phyloP scores from a whole-genome alignment of 2,113 vertebrate species.

The Tichodroma muraria region DNA sequence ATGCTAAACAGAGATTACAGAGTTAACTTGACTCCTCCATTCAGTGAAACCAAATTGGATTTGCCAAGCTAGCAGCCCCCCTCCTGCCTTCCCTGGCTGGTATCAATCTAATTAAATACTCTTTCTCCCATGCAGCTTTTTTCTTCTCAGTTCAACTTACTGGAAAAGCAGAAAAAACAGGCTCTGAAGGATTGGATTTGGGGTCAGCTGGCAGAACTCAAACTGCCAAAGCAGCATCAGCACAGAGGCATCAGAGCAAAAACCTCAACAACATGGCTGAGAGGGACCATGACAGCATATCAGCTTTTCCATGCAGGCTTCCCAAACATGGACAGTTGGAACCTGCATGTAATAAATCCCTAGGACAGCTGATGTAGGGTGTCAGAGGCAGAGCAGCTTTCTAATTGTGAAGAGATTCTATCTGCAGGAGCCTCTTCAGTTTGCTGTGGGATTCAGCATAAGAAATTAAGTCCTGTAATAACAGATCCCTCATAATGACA shows the following conservation, averaged over 20 bases:
- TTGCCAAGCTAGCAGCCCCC: not conserved
- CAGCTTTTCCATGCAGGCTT: not conserved
- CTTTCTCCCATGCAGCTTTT: not conserved
- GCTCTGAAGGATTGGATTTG: not conserved
- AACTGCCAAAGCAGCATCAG: not conserved
- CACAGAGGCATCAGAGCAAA: not conserved
- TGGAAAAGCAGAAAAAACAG: not conserved
- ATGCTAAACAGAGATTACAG: not conserved
- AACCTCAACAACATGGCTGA: accelerated
- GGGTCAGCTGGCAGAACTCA: not conserved
- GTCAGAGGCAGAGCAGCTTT: not conserved
- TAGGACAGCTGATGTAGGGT: not conserved
- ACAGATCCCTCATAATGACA: not conserved
- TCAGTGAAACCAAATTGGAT: conserved; percentile 34
- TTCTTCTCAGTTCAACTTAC: not conserved
- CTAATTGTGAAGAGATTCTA: not conserved
- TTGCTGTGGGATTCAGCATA: not conserved
- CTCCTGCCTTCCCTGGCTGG: not conserved
- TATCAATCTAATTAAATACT: conserved; percentile 29
- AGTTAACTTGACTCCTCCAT: not conserved
- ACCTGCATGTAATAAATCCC: not conserved
- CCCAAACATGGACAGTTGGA: not conserved
- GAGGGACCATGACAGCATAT: not conserved
- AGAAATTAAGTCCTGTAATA: not conserved
- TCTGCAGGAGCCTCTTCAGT: not conserved